A percentile compares a stretch with the other conserved stretches of the same genome.
Conservation (phyloP, 2,797 vertebrate species). For the Nasua narica region DNA sequence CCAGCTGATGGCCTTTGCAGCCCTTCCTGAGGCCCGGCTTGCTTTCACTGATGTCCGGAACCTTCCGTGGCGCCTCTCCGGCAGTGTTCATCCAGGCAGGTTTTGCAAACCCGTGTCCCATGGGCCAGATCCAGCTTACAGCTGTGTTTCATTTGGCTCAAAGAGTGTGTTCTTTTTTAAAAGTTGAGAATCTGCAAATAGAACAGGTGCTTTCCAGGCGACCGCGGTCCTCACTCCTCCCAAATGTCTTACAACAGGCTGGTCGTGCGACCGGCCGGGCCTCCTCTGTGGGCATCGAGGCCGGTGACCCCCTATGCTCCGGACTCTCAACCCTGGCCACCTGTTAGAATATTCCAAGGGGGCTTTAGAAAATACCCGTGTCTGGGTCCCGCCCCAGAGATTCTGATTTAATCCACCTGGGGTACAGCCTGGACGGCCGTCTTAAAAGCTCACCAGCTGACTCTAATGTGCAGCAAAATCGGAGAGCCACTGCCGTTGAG, state of each 20-base stretch:
- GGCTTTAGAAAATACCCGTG: background rate
- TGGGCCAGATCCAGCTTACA: background rate
- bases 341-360: background rate
- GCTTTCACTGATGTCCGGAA: background rate
- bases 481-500: background rate
- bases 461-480: background rate
- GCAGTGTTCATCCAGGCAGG: background rate
- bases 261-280: background rate
- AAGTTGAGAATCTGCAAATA: background rate
- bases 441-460: background rate
- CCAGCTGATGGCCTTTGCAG: background rate
- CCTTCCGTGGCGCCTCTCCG: background rate
- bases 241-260: background rate
- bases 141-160: slow-evolving; percentile 37
- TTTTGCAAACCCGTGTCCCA: background rate
- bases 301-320: background rate
- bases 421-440: background rate
- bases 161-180: background rate
- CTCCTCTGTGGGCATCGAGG: background rate
- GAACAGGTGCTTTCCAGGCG: background rate
- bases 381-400: background rate
- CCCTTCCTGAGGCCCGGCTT: background rate
- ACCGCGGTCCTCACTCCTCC: background rate
- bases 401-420: background rate
- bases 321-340: background rate